Evolutionary conservation across 2,888 invertebrate genomes (phyloP), one percentile per base, ranked within the genome.

Genomic region (Odontomyia ornata): DNA sequence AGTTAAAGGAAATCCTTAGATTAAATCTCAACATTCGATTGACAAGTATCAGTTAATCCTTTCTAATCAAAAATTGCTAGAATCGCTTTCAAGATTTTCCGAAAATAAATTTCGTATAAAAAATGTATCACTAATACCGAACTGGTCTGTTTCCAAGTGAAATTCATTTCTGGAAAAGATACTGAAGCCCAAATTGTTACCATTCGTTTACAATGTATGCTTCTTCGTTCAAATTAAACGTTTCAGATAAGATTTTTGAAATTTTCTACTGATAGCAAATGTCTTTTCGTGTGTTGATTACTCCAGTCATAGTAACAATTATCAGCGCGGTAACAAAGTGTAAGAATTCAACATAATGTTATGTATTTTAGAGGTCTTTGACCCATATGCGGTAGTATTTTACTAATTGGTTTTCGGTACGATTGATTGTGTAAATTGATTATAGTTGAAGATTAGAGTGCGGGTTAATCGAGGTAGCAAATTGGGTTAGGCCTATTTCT

Each of bases 301-400:
- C 18, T 56, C 18, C 18, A n/a, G 56, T n/a, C 18, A 18, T 9
- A 4, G 56, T 56, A 11, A 56, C 56, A 5, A 18, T n/a, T 56
- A 56, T 56, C 56, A 56, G 56, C n/a, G 4, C 11, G 56, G 56
- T 56, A 56, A 56, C 56, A 56, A 18, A 56, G 56, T 56, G 56
- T 56, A 56, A 18, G n/a, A 56, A 56, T 56, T 56, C 56, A 56
- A 11, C 18, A 56, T n/a, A n/a, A 56, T 5, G 18, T 56, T 18
- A n/a, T 13, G n/a, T 56, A n/a, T n/a, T n/a, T 56, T 18, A n/a
- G 11, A 56, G 56, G 56, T 56, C 56, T 56, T 56, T 56, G 56
- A 56, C 56, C 7, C 56, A n/a, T n/a, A n/a, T n/a, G n/a, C n/a
- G n/a, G n/a, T n/a, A n/a, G n/a, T n/a, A n/a, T n/a, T n/a, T n/a